These are phyloP conservation scores for Drosophila robusta DNA, from an alignment of 2,888 invertebrate species.

Conservation along the genomic window DNA sequence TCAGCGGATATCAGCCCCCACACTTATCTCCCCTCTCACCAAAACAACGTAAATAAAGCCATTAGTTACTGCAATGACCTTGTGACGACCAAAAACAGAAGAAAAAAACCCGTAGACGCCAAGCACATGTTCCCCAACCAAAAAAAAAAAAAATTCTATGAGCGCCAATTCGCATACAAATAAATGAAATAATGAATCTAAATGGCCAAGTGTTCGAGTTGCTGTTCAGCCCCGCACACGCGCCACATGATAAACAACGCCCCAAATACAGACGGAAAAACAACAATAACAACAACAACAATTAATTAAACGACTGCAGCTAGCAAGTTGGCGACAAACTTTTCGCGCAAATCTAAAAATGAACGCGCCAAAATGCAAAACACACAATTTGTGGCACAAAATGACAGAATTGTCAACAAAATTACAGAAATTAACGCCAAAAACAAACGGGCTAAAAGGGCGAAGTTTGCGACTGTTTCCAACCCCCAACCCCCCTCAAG, in stretches of 20 bases:
- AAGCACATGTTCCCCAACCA: not conserved
- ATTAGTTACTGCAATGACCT: conserved; percentile 37
- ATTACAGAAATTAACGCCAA: conserved; percentile 47
- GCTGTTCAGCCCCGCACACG: conserved; percentile 30
- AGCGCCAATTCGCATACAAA: conserved; percentile 32
- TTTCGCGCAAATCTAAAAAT: conserved; percentile 42
- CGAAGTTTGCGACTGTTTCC: not conserved
- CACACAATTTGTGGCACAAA: conserved; percentile 41
- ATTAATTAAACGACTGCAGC: conserved; percentile 40
- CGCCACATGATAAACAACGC: conserved; percentile 36
- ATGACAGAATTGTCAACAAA: conserved; percentile 52
- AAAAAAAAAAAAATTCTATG: conserved; percentile 17
- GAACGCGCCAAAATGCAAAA: conserved; percentile 15
- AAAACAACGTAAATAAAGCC: conserved; percentile 12
- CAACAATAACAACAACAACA: conserved; percentile 26
- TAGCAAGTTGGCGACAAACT: conserved; percentile 51
- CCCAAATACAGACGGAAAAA: conserved; percentile 22
- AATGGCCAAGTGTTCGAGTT: conserved; percentile 33
- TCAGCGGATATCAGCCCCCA: conserved; percentile 5
- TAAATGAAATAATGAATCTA: conserved; percentile 37
- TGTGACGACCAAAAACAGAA: conserved; percentile 22
- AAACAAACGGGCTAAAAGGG: conserved; percentile 16
- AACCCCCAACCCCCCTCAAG: not conserved
- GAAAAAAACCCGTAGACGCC: not conserved
- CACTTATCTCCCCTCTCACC: not conserved